Evolutionary conservation across 64 coral and sea anemone species (phyloP), one percentile per base, ranked within the genome.

Genomic region (Pocillopora damicornis): DNA sequence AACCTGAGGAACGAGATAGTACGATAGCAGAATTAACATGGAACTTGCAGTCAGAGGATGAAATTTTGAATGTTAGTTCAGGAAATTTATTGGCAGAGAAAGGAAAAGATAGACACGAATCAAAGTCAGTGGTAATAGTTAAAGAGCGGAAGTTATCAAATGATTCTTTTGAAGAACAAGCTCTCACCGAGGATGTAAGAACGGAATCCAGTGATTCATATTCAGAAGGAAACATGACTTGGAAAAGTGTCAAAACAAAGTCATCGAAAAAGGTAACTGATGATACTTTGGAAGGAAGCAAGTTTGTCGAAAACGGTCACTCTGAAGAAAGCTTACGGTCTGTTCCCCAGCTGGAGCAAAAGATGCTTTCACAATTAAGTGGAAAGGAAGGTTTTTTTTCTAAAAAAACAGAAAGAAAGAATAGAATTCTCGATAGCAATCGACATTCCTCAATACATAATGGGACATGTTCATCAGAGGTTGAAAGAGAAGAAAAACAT

Each of bases 21-120:
- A 17, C 82, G 71, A 68, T 89, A 17, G 56, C 77, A 61, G 78
- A 90, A 13, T 81, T 99, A 37, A 99, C 97, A 3, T 99, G 97
- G 97, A 80, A 86, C 58, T 89, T 98, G 58, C 71, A 88, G 1
- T 13, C 38, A 12, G 82, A 92, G 78, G 37, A 68, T 61, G 61
- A 80, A 15, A 61, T 15, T 6, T 8, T 25, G 2, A 76, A 11
- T 13, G 35, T 56, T 18, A 15, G 13, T 61, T 60, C 73, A 61
- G 30, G 58, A 4, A 78, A 78, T 42, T 78, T 78, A n/a, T 17
- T 56, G 76, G 4, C 22, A 78, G 10, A 9, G n/a, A 82, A 63
- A 59, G 12, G 7, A 23, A 61, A 76, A 34, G 76, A 30, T 13
- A 18, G 68, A 25, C 23, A 60, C 18, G 58, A 79, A 78, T 38